Conservation (phyloP, 2,888 invertebrate genomes). For the Schrankia costaestrigalis region DNA sequence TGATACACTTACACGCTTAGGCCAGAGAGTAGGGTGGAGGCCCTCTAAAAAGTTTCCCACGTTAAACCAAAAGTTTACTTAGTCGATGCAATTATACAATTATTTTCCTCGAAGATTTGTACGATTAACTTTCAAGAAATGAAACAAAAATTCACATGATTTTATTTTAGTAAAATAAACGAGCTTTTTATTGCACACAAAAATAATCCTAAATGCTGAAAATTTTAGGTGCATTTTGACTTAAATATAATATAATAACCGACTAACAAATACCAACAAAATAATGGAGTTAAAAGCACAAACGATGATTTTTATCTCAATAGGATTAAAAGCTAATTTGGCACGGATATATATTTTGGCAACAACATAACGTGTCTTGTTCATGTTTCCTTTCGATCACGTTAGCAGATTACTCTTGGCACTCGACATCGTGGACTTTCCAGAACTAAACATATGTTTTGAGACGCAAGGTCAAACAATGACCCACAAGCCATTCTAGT, state of each 20-base stretch:
- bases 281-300: neutral
- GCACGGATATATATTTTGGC: conserved; percentile 2
- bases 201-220: no score
- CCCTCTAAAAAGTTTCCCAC: no score
- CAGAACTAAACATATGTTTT: conserved; percentile 12
- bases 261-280: neutral
- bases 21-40: no score
- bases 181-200: conserved; percentile 14
- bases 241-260: no score
- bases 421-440: conserved; percentile 23
- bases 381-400: conserved; percentile 20
- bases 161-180: no score
- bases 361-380: conserved; percentile 7
- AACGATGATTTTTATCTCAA: neutral
- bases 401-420: conserved; percentile 24
- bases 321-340: conserved; percentile 1
- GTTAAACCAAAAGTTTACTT: no score
- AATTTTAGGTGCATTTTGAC: no score
- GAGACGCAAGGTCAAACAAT: conserved; percentile 19
- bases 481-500: conserved; percentile 17
- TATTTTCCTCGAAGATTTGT: no score
- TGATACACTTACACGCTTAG: no score
- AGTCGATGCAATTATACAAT: no score
- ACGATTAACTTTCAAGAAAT: no score
- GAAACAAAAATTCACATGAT: no score